A percentile compares a stretch with the other conserved stretches of the same genome.
phyloP scores from a whole-genome alignment of 35 echinoderm and acorn worm species.

The Lytechinus pictus region DNA sequence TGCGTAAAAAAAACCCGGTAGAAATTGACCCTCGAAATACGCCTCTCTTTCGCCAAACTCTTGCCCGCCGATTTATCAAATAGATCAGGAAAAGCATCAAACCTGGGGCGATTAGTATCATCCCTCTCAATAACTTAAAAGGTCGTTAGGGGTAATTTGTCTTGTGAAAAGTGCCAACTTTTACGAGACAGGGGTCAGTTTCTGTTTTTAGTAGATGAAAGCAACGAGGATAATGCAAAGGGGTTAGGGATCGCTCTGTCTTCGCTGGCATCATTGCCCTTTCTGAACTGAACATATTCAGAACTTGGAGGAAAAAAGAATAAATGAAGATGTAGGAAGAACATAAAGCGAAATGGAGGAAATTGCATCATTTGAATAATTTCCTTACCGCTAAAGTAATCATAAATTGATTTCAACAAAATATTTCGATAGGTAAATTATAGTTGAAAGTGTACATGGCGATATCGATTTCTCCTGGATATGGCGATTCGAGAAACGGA shows the following conservation, averaged over 20 bases:
- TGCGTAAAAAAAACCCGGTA: background rate
- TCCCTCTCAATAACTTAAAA: background rate
- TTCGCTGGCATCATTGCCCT: background rate
- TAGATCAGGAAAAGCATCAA: background rate
- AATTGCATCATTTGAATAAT: no score
- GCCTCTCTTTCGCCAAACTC: background rate
- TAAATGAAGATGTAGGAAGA: no score
- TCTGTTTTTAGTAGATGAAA: background rate
- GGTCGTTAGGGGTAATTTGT: background rate
- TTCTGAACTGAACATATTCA: background rate
- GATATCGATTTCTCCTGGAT: no score
- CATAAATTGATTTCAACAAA: no score
- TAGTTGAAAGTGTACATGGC: no score
- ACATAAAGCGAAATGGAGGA: no score
- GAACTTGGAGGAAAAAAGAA: no score
- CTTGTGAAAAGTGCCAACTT: background rate
- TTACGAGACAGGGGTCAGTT: conserved; percentile 8
- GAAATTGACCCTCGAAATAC: background rate
- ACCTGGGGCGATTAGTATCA: background rate
- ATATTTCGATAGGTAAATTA: no score
- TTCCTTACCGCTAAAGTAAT: no score
- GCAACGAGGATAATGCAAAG: background rate
- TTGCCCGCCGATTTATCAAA: background rate
- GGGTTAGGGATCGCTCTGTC: background rate
- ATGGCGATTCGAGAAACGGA: no score